A percentile compares a stretch with the other conserved stretches of the same genome.
Evolutionary conservation across 2,113 vertebrate genomes (phyloP).

Genomic region (Ptilorrhoa leucosticta): DNA sequence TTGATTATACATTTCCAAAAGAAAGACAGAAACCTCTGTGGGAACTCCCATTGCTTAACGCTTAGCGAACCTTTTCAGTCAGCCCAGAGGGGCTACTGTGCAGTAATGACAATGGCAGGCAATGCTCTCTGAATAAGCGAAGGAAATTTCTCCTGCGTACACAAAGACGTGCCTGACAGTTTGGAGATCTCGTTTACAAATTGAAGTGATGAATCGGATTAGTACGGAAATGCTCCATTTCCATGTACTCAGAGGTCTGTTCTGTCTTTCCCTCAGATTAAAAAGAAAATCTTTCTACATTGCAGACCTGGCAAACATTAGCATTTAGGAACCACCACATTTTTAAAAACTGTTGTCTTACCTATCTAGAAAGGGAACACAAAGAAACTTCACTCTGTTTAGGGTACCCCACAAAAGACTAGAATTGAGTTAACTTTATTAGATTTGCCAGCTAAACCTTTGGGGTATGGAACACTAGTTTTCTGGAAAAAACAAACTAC

Average conservation of each 20-base stretch:
- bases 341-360: slow-evolving; percentile 56
- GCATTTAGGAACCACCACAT: slow-evolving; percentile 71
- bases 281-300: slow-evolving; percentile 56
- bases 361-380: slow-evolving; percentile 61
- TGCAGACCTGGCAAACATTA: slow-evolving; percentile 76
- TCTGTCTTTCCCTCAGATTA: slow-evolving; percentile 75
- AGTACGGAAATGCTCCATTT: slow-evolving; percentile 14
- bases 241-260: slow-evolving; percentile 45
- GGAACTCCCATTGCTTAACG: slow-evolving; percentile 24
- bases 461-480: not conserved
- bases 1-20: slow-evolving; percentile 70
- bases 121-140: slow-evolving; percentile 39
- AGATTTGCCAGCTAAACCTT: slow-evolving; percentile 29
- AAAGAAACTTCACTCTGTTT: slow-evolving; percentile 57
- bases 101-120: slow-evolving; percentile 46
- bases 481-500: slow-evolving; percentile 1
- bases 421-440: slow-evolving; percentile 52
- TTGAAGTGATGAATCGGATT: slow-evolving; percentile 44
- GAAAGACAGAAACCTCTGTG: slow-evolving; percentile 74
- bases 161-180: slow-evolving; percentile 34
- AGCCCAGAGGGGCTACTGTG: slow-evolving; percentile 57
- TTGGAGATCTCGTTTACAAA: slow-evolving; percentile 47
- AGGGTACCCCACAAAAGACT: slow-evolving; percentile 30
- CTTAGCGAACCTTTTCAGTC: slow-evolving; percentile 41
- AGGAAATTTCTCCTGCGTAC: slow-evolving; percentile 36